These are phyloP conservation scores for Drosophila paranaensis DNA, from an alignment of 2,888 invertebrate genomes.

Conservation along the genomic window DNA sequence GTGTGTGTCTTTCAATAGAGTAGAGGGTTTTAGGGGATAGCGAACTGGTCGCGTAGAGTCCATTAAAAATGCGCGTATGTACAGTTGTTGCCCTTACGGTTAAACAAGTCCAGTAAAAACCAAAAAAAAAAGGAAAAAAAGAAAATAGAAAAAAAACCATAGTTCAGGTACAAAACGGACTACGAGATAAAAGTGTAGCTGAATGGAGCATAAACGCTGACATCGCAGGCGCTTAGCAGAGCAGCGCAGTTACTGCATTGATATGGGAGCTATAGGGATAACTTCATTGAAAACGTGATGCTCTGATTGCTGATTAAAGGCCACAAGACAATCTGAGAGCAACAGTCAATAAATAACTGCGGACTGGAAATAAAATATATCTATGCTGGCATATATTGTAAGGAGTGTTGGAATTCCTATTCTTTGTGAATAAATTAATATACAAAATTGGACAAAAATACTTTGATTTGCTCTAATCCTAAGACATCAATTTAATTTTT, in stretches of 20 bases:
- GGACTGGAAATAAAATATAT: neutral
- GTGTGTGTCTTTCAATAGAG: slow-evolving; percentile 24
- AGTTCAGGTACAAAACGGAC: slow-evolving; percentile 22
- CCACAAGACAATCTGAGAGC: neutral
- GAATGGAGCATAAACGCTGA: slow-evolving; percentile 34
- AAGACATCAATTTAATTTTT: no score
- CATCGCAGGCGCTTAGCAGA: slow-evolving; percentile 23
- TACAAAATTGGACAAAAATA: no score
- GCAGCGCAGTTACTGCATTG: neutral
- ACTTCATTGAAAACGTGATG: slow-evolving; percentile 4
- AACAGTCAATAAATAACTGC: neutral
- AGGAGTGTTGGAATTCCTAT: no score
- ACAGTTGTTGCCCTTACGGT: slow-evolving; percentile 44
- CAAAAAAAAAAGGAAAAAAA: neutral
- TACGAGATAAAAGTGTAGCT: slow-evolving; percentile 10
- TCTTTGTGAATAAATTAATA: no score
- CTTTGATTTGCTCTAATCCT: no score
- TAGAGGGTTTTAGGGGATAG: slow-evolving; percentile 21
- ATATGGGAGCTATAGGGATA: slow-evolving; percentile 2
- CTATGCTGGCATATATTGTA: no score
- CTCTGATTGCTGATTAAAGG: slow-evolving; percentile 9
- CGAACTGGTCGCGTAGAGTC: slow-evolving; percentile 57
- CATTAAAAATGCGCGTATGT: slow-evolving; percentile 69
- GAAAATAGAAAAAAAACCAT: neutral
- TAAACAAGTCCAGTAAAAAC: slow-evolving; percentile 30